Conservation (phyloP, 2,797 vertebrate species). For the Antrozous pallidus region DNA sequence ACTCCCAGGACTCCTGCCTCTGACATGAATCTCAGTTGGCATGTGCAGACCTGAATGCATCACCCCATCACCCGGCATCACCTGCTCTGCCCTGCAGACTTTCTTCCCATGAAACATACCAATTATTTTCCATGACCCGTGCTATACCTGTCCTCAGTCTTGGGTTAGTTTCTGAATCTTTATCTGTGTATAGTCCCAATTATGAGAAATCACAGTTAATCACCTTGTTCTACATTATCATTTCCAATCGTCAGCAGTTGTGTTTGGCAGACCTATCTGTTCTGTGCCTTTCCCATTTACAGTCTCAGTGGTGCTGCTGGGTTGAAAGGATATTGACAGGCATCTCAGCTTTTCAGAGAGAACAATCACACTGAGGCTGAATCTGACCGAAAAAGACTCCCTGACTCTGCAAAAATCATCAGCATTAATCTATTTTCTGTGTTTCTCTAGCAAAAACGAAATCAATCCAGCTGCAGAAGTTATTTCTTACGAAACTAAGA, state of each 20-base stretch:
- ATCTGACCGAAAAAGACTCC: background rate
- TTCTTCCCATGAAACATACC: background rate
- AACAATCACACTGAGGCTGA: background rate
- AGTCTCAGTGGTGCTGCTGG: background rate
- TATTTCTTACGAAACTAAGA: background rate
- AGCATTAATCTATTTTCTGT: background rate
- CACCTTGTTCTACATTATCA: background rate
- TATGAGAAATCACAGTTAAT: background rate
- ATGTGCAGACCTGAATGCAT: background rate
- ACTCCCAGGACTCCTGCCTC: fast-evolving
- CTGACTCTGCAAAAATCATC: background rate
- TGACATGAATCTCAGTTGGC: background rate
- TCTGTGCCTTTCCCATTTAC: background rate
- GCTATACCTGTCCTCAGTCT: background rate
- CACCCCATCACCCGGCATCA: fast-evolving
- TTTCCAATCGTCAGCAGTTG: background rate
- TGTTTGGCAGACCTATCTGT: background rate
- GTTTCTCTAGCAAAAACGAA: background rate
- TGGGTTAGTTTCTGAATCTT: background rate
- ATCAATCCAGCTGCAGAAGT: background rate
- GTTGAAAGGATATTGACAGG: background rate
- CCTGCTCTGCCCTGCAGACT: no score
- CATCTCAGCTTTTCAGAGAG: background rate
- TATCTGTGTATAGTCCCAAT: background rate
- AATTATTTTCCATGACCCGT: background rate